These are phyloP conservation scores for Glyptemys insculpta DNA, from an alignment of 2,797 vertebrate genomes.

Conservation along the genomic window DNA sequence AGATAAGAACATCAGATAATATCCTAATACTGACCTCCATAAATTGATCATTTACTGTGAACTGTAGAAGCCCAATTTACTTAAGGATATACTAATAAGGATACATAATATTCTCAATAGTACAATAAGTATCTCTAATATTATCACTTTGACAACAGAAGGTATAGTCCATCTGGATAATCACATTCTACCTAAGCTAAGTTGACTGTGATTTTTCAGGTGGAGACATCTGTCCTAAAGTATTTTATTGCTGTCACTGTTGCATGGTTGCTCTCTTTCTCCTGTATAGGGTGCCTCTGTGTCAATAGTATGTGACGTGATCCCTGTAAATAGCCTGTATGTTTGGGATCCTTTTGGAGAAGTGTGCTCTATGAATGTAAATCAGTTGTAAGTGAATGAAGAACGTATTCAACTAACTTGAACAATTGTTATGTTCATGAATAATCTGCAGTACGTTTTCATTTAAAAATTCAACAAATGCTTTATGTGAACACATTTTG, in stretches of 20 bases:
- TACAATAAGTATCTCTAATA: neutral
- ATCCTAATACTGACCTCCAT: neutral
- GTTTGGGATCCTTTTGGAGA: neutral
- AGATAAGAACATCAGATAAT: neutral
- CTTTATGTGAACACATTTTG: neutral
- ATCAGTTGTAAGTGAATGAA: fast-evolving
- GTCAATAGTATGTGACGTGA: neutral
- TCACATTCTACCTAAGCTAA: neutral
- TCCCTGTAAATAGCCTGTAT: neutral
- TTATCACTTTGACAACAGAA: neutral
- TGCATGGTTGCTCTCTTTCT: neutral
- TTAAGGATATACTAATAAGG: neutral
- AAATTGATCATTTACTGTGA: neutral
- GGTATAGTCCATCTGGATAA: neutral
- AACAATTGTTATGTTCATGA: neutral
- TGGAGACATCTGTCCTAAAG: neutral
- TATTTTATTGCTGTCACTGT: fast-evolving
- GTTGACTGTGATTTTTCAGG: neutral
- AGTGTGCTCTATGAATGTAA: fast-evolving
- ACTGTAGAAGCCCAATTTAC: neutral
- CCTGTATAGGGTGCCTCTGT: fast-evolving
- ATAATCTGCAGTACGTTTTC: neutral
- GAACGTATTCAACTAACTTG: neutral
- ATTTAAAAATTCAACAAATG: neutral
- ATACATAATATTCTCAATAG: neutral